Conservation (phyloP, 2,888 invertebrate species). For the Fragum fragum region DNA sequence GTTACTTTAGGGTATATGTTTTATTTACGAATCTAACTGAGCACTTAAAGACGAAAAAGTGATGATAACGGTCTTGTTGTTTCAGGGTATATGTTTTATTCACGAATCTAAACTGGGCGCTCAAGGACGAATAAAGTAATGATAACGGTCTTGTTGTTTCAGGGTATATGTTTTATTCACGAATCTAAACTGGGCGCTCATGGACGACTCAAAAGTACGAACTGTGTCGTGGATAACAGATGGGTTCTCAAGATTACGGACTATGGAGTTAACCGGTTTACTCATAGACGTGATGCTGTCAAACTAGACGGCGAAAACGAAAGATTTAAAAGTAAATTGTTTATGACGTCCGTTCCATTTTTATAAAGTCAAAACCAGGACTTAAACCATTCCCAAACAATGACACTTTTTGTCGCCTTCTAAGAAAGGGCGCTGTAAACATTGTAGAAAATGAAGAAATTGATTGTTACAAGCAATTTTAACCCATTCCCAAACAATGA, state of each 20-base stretch:
- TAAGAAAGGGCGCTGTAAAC: too few relatives aligned
- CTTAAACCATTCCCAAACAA: too few relatives aligned
- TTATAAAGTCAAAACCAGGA: too few relatives aligned
- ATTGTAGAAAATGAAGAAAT: too few relatives aligned
- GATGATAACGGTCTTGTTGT: conserved; percentile 95
- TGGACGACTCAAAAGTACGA: conserved; percentile 93
- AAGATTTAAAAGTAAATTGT: conserved; percentile 61
- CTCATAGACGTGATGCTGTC: neutral
- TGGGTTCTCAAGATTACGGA: conserved; percentile 95
- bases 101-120: conserved; percentile 81
- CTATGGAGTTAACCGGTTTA: conserved; percentile 89
- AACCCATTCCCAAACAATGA: too few relatives aligned
- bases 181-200: conserved; percentile 88
- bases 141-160: too few relatives aligned
- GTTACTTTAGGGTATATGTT: conserved; percentile 69
- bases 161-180: conserved; percentile 73
- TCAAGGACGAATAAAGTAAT: conserved; percentile 93
- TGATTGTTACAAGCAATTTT: too few relatives aligned
- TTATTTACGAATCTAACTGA: conserved; percentile 64
- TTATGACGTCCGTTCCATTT: too few relatives aligned
- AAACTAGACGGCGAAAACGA: conserved; percentile 60
- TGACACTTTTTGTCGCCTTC: too few relatives aligned
- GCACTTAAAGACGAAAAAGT: conserved; percentile 92
- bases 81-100: conserved; percentile 72
- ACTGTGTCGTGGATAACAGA: conserved; percentile 94